Evolutionary conservation across 2,888 invertebrate species (phyloP).

Genomic region (Xestia xanthographa): DNA sequence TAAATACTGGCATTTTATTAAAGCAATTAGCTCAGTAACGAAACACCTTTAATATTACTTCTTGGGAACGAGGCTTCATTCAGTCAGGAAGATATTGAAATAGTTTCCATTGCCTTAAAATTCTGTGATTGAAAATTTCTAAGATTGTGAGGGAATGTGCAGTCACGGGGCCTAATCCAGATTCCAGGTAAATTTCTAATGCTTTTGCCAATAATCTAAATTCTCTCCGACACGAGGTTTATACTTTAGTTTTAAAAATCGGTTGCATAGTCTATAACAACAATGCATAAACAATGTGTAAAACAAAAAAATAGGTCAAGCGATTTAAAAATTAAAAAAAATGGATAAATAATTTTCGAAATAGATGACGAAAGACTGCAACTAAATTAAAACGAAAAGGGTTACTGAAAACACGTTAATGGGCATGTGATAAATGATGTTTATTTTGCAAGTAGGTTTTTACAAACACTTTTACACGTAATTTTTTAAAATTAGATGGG

Average conservation of each 20-base stretch:
- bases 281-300: no score
- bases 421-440: no score
- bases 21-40: conserved; percentile 1
- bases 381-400: not conserved
- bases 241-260: not conserved
- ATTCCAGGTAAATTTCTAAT: not conserved
- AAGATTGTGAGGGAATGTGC: not conserved
- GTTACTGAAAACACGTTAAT: no score
- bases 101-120: conserved; percentile 13
- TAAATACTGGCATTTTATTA: conserved; percentile 12
- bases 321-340: no score
- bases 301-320: no score
- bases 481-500: no score
- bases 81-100: conserved; percentile 38
- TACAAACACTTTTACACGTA: no score
- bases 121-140: conserved; percentile 6
- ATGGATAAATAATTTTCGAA: no score
- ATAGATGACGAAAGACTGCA: not conserved
- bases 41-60: conserved; percentile 33
- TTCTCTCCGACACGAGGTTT: not conserved
- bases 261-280: no score
- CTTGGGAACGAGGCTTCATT: not conserved
- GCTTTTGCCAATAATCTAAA: not conserved
- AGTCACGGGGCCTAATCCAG: not conserved
- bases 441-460: no score